A percentile compares a stretch with the other conserved stretches of the same genome.
phyloP scores from a whole-genome alignment of 2,113 vertebrate species.

The Thamnophis sirtalis region DNA sequence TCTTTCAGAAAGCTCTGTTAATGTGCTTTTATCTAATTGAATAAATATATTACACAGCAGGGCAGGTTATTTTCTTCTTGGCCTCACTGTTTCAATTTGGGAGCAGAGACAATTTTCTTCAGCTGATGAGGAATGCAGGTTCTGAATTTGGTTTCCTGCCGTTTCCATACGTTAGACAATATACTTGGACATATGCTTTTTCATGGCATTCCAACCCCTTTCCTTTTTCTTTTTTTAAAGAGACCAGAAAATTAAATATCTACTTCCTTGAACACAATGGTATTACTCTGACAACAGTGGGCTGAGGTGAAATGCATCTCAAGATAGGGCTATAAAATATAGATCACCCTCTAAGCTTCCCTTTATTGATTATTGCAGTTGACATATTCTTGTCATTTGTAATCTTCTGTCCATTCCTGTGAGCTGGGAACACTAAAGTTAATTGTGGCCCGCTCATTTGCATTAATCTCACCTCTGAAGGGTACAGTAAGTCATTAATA shows the following conservation, averaged over 20 bases:
- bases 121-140: conserved; percentile 46
- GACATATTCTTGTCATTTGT: conserved; percentile 92
- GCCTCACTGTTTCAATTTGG: conserved; percentile 61
- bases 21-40: conserved; percentile 59
- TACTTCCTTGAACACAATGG: conserved; percentile 54
- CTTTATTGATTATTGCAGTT: conserved; percentile 89
- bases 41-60: conserved; percentile 69
- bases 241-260: conserved; percentile 51
- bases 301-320: conserved; percentile 68
- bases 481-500: conserved; percentile 92
- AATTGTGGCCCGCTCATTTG: conserved; percentile 91
- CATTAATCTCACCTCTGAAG: conserved; percentile 93
- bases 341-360: conserved; percentile 85
- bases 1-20: conserved; percentile 45
- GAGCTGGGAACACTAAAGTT: conserved; percentile 88
- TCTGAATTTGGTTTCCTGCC: conserved; percentile 58
- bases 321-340: conserved; percentile 80
- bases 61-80: conserved; percentile 59
- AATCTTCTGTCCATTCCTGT: conserved; percentile 86
- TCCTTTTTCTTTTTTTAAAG: neutral
- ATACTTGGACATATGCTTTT: conserved; percentile 36
- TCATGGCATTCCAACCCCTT: conserved; percentile 28
- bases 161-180: conserved; percentile 47
- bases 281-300: conserved; percentile 72
- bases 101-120: conserved; percentile 57